Evolutionary conservation across 2,797 vertebrate genomes (phyloP), one percentile per base, ranked within the genome.

Genomic region (Sebastes hubbsi): DNA sequence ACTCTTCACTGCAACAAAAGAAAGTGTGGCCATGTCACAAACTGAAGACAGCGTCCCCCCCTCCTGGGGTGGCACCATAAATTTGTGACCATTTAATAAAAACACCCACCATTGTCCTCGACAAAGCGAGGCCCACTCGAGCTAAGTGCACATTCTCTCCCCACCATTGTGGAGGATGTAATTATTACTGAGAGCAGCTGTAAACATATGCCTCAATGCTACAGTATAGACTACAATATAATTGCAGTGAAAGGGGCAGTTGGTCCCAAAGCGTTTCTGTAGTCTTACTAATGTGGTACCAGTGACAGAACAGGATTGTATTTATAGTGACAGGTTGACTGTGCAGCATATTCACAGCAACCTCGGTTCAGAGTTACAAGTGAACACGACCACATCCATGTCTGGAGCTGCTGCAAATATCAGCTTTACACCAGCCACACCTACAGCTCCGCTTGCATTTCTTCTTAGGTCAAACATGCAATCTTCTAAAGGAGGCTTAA

Each of bases 121-220:
- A 59, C 20, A 46, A 83, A 65, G 30, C 32, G 24, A 54, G 56
- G 58, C 49, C 52, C 24, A 30, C 20, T 16, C 52, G 14, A 80
- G 72, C 59, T 77, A 72, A 71, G 54, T 76, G 70, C 60, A 65
- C 65, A 66, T 25, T 85, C 59, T 76, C 42, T 56, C 38, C 32
- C 29, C 38, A 42, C 60, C 27, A 59, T 61, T 59, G 69, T 58
- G 54, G 64, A 80, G 66, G 78, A 78, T 81, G 68, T 78, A 73
- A 83, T 91, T 88, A 88, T 81, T 71, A 80, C 81, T 8, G 34
- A 81, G 52, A 85, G 72, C 55, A 66, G 84, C 72, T 60, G 80
- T 82, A 81, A 90, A 88, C 81, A 85, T 68, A 70, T 60, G 71
- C 62, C 46, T 65, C 29, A 42, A 3, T 72, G 58, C 76, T 78